A percentile compares a stretch with the other conserved stretches of the same genome.
phyloP scores from a whole-genome alignment of 2,888 invertebrate species.

The Schizaphis graminum region DNA sequence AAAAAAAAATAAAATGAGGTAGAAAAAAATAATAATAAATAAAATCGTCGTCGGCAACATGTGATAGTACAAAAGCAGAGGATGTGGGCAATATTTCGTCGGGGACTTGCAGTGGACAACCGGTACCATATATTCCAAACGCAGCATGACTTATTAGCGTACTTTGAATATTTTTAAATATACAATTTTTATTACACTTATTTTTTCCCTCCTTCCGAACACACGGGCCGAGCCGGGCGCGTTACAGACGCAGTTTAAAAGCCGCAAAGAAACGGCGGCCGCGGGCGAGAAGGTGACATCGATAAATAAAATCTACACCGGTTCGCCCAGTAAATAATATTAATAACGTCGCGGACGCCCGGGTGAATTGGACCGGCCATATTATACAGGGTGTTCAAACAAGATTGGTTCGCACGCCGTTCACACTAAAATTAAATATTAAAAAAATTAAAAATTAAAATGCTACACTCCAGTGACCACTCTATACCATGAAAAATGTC shows the following conservation, averaged over 20 bases:
- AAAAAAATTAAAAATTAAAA: not conserved
- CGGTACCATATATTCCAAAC: constrained; percentile 63
- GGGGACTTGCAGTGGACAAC: constrained; percentile 61
- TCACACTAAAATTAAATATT: not conserved
- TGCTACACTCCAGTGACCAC: not conserved
- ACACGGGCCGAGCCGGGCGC: not conserved
- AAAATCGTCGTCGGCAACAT: constrained; percentile 63
- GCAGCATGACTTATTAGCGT: constrained; percentile 66
- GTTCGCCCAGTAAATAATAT: constrained; percentile 66
- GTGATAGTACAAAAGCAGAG: constrained; percentile 61
- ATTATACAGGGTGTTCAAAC: constrained; percentile 57
- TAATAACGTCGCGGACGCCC: constrained; percentile 61
- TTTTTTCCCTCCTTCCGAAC: constrained; percentile 16
- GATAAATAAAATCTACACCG: constrained; percentile 65
- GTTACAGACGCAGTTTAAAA: constrained; percentile 42
- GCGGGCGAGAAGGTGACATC: constrained; percentile 55
- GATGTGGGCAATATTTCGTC: constrained; percentile 65
- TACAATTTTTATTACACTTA: constrained; percentile 64
- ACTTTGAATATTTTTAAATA: constrained; percentile 65
- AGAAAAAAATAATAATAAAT: constrained; percentile 55
- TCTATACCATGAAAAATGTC: not conserved
- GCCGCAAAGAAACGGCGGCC: constrained; percentile 58
- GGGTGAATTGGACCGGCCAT: constrained; percentile 42
- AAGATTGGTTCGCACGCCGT: not conserved
- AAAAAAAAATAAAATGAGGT: constrained; percentile 20